Evolutionary conservation across 2,797 vertebrate species (phyloP).

Genomic region (Galaxias olidus): DNA sequence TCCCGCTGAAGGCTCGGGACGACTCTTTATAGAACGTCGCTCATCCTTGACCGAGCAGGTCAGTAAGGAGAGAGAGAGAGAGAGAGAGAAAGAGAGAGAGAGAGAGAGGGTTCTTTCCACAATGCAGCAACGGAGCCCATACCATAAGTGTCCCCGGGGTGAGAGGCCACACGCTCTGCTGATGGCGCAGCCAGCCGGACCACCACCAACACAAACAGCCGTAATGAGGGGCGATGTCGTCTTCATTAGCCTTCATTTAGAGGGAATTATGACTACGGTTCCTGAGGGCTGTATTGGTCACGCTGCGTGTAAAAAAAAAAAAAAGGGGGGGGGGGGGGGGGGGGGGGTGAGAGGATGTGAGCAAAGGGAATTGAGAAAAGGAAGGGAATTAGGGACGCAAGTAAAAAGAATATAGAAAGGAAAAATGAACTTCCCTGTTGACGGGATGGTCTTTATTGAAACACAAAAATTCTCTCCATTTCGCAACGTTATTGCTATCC

Average conservation of each 20-base stretch:
- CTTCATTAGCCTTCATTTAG: slow-evolving; percentile 73
- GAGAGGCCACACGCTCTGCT: not conserved
- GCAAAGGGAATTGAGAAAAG: not conserved
- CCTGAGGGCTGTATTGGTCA: slow-evolving; percentile 66
- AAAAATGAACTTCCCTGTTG: not conserved
- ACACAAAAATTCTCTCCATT: too few species aligned
- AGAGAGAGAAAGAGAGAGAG: not conserved
- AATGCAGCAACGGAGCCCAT: too few species aligned
- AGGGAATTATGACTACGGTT: slow-evolving; percentile 56
- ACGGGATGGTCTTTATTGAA: too few species aligned
- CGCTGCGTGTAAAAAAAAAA: slow-evolving; percentile 9
- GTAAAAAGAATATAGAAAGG: not conserved
- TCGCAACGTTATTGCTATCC: too few species aligned
- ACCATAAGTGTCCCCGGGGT: too few species aligned
- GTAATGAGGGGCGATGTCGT: slow-evolving; percentile 53
- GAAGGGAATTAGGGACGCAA: not conserved
- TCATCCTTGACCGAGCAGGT: not conserved
- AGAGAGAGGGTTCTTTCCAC: not conserved
- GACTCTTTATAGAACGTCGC: too few species aligned
- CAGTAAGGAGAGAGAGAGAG: slow-evolving; percentile 2
- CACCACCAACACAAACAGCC: slow-evolving; percentile 16
- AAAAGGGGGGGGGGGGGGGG: slow-evolving; percentile 27
- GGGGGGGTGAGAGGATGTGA: slow-evolving; percentile 11
- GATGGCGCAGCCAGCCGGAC: slow-evolving; percentile 6
- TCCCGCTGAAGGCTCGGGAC: too few species aligned